These are phyloP conservation scores for Hyaena hyaena DNA, from an alignment of 2,113 vertebrate genomes.

Conservation along the genomic window DNA sequence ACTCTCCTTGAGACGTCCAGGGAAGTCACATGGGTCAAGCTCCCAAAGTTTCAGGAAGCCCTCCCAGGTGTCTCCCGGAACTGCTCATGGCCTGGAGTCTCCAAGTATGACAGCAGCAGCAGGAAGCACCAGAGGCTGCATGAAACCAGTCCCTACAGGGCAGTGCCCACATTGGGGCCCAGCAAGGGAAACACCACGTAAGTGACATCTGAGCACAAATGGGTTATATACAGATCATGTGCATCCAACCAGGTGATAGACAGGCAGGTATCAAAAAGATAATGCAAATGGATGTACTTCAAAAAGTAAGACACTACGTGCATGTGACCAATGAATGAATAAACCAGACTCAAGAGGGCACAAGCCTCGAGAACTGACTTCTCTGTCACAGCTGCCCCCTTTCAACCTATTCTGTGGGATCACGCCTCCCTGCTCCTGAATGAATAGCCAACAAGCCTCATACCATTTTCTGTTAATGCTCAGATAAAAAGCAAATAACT, in stretches of 20 bases:
- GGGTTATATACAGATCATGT: neutral
- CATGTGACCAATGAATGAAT: neutral
- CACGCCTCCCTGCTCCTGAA: neutral
- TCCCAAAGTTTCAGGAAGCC: neutral
- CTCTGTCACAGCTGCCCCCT: neutral
- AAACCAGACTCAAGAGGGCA: neutral
- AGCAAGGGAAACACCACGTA: neutral
- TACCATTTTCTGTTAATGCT: neutral
- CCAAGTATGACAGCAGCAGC: neutral
- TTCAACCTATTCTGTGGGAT: neutral
- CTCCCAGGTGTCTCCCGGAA: neutral
- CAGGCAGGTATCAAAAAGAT: neutral
- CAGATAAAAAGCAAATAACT: neutral
- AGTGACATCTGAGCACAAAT: neutral
- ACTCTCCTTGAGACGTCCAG: neutral
- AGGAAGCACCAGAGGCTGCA: fast-evolving
- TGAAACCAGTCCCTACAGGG: neutral
- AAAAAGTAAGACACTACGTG: neutral
- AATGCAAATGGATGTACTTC: neutral
- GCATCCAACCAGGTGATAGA: neutral
- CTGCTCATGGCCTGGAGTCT: neutral
- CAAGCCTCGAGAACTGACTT: neutral
- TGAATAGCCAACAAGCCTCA: neutral
- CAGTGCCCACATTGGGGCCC: neutral
- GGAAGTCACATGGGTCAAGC: neutral